These are phyloP conservation scores for Leucopternis melanops DNA, from an alignment of 2,113 vertebrate genomes.

Conservation along the genomic window DNA sequence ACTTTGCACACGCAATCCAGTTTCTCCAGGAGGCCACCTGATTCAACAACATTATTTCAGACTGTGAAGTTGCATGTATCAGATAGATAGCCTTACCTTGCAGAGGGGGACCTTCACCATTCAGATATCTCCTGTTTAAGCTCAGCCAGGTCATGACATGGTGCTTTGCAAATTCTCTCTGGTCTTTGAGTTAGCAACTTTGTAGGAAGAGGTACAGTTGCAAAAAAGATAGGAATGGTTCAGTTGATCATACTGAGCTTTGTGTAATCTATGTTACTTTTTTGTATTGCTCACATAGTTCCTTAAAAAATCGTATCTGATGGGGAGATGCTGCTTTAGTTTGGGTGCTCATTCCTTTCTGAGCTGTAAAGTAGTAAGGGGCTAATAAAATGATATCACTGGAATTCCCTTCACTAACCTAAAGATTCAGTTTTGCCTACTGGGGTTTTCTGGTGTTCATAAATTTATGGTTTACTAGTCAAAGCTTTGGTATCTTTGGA, in stretches of 20 bases:
- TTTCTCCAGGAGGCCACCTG: not conserved
- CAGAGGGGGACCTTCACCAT: not conserved
- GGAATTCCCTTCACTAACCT: not conserved
- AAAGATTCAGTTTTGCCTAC: not conserved
- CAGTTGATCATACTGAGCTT: not conserved
- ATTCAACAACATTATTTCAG: not conserved
- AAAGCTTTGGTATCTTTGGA: constrained; percentile 24
- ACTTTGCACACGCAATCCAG: not conserved
- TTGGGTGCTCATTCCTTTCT: not conserved
- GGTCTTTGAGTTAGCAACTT: not conserved
- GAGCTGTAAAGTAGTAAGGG: not conserved
- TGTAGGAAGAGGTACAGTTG: not conserved
- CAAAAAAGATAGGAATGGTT: not conserved
- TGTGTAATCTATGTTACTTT: not conserved
- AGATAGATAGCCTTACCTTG: not conserved
- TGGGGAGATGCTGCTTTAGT: not conserved
- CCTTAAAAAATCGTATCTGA: not conserved
- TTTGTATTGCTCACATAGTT: not conserved
- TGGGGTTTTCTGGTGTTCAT: not conserved
- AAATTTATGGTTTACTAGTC: constrained; percentile 9
- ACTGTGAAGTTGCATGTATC: not conserved
- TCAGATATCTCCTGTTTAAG: not conserved
- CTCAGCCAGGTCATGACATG: not conserved
- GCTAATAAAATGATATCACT: not conserved
- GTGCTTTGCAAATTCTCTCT: not conserved